phyloP scores from a whole-genome alignment of 1,140 invertebrate genomes.

The Nebria ingens region DNA sequence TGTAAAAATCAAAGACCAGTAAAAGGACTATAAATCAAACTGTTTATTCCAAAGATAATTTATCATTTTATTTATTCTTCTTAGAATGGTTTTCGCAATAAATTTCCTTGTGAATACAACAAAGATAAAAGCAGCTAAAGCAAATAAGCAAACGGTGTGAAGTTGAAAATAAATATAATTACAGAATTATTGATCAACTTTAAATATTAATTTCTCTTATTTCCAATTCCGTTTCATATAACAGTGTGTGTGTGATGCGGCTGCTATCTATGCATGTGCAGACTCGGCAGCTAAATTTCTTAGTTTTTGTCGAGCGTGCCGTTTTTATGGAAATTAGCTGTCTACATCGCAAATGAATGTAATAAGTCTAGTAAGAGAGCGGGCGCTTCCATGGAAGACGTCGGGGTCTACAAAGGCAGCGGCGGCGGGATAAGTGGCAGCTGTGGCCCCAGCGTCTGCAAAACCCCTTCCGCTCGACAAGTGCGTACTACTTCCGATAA shows the following conservation, averaged over 20 bases:
- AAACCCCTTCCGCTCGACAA: background rate
- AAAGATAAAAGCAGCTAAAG: too few relatives aligned
- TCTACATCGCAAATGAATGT: conserved; percentile 8
- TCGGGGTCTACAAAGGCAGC: too few relatives aligned
- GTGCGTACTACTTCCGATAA: conserved; percentile 1
- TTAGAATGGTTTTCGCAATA: too few relatives aligned
- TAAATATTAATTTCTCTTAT: background rate
- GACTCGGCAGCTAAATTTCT: conserved; percentile 5
- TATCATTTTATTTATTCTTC: too few relatives aligned
- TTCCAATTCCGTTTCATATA: background rate
- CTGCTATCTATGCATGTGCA: conserved; percentile 2
- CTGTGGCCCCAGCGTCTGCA: background rate
- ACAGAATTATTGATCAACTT: background rate
- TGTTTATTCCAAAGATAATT: too few relatives aligned
- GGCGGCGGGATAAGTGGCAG: conserved; percentile 8
- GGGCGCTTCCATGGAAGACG: background rate
- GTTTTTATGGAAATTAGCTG: conserved; percentile 9
- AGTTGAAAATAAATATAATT: background rate
- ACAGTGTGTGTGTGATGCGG: background rate
- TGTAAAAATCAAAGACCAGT: too few relatives aligned
- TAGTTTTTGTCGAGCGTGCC: conserved; percentile 2
- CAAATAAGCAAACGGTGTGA: too few relatives aligned
- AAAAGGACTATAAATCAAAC: too few relatives aligned
- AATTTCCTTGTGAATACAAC: too few relatives aligned
- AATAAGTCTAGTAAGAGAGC: background rate